A percentile compares a stretch with the other conserved stretches of the same genome.
phyloP scores from a whole-genome alignment of 2,888 invertebrate genomes.

The Teleogryllus oceanicus region DNA sequence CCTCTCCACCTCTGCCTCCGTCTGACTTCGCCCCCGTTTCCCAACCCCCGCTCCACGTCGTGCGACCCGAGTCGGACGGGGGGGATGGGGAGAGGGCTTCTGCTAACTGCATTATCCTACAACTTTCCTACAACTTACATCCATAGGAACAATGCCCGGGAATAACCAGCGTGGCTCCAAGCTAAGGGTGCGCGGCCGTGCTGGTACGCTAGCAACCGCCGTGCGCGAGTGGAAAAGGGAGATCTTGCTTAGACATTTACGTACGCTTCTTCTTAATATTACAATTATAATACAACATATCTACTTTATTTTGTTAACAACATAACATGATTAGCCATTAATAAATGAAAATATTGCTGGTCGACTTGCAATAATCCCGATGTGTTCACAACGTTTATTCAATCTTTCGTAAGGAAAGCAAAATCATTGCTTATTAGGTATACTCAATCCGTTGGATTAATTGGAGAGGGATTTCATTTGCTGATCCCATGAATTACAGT shows the following conservation, averaged over 20 bases:
- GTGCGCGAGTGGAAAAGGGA: background rate
- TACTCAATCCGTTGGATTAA: too few relatives aligned
- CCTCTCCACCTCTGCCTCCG: background rate
- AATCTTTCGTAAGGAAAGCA: too few relatives aligned
- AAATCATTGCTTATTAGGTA: too few relatives aligned
- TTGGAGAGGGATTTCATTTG: too few relatives aligned
- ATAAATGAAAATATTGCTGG: too few relatives aligned
- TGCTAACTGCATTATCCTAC: background rate
- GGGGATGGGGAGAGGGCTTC: background rate
- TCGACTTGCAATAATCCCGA: too few relatives aligned
- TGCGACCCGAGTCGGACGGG: background rate
- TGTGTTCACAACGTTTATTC: too few relatives aligned
- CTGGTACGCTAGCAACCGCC: background rate
- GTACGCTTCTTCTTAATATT: background rate
- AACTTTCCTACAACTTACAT: slow-evolving; percentile 11
- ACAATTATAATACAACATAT: background rate
- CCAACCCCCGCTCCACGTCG: background rate
- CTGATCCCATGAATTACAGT: too few relatives aligned
- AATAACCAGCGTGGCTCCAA: background rate
- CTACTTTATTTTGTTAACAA: background rate
- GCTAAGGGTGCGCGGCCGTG: background rate
- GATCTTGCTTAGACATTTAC: slow-evolving; percentile 4
- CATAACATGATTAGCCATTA: too few relatives aligned
- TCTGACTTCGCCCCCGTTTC: background rate
- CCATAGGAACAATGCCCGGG: slow-evolving; percentile 5